Percentiles rank a stretch among this genome's conserved stretches.
Conservation (phyloP, 2,113 vertebrate genomes). For the Nematolebias whitei region DNA sequence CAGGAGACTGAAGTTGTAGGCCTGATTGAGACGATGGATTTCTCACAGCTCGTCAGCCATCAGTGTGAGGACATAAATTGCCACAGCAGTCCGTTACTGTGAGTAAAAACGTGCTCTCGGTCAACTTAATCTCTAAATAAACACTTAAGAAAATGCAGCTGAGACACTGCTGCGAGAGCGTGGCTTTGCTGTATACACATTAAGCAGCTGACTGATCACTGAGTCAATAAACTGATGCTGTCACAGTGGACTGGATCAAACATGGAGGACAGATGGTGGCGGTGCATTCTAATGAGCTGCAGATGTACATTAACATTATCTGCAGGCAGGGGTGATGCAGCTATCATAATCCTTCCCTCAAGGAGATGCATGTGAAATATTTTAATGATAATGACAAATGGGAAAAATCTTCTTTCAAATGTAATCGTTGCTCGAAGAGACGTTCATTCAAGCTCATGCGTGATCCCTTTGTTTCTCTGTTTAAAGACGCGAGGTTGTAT, state of each 20-base stretch:
- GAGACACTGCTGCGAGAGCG: not conserved
- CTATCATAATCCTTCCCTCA: slow-evolving; percentile 4
- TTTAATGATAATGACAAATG: slow-evolving; percentile 5
- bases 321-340: slow-evolving; percentile 3
- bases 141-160: slow-evolving; percentile 35
- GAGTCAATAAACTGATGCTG: slow-evolving; percentile 38
- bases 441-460: not conserved
- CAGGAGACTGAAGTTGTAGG: slow-evolving; percentile 1
- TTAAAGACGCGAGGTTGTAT: not conserved
- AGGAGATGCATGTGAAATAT: not conserved
- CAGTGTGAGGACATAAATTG: slow-evolving; percentile 6
- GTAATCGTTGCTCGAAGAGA: not conserved
- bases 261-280: slow-evolving; percentile 38
- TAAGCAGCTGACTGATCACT: slow-evolving; percentile 39
- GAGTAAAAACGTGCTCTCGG: slow-evolving; percentile 14
- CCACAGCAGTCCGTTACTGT: slow-evolving; percentile 1
- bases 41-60: slow-evolving; percentile 13
- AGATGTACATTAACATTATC: slow-evolving; percentile 19
- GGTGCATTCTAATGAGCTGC: slow-evolving; percentile 44
- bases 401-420: slow-evolving; percentile 4
- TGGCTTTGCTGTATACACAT: slow-evolving; percentile 15
- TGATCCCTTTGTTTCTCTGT: not conserved
- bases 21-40: not conserved
- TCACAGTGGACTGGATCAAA: slow-evolving; percentile 39
- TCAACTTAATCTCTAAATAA: slow-evolving; percentile 46